Evolutionary conservation across 2,797 vertebrate species (phyloP), one percentile per base, ranked within the genome.

Genomic region (Alauda arvensis): DNA sequence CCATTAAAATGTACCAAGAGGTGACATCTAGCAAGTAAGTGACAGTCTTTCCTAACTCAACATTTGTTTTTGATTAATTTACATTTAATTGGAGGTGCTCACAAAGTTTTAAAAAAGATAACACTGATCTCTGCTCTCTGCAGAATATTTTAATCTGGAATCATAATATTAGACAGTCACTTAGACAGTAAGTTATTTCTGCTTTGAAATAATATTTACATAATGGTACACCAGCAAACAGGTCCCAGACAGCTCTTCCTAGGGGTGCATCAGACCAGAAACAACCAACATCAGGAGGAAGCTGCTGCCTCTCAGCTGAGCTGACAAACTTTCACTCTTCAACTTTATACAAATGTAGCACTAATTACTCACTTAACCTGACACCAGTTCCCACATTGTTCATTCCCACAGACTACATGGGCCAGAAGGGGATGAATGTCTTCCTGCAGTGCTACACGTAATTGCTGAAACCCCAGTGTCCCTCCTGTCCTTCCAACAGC

Each of bases 131-230:
- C 68, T 45, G 37, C 45, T 82, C 49, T 11, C 15, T 67, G 70
- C 2, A 40, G 56, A 83, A 33, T 29, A 76, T 70, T 87, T 84
- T 45, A 72, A 57, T 17, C 55, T 49, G 31, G 13, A 76, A 67
- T 57, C 48, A 29, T 52, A 84, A 9, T 6, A 81, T 75, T 51
- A 69, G 52, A 67, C 34, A 80, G 51, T 17, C 49, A 68, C 8
- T 52, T 29, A 29, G 37, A 42, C 19, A 34, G 45, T 52, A 87
- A 45, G 49, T 67, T 83, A 7, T 14, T 46, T 72, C 42, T 63
- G 26, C 87, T 87, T 85, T 89, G 63, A 87, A 85, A 85, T 29
- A 46, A 16, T 26, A 83, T 87, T 90, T 85, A 33, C 83, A 74
- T 81, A 63, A 76, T 45, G 68, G 48, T 82, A 43, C 70, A 48